Evolutionary conservation across 2,113 vertebrate species (phyloP).

Genomic region (Holacanthus passer): DNA sequence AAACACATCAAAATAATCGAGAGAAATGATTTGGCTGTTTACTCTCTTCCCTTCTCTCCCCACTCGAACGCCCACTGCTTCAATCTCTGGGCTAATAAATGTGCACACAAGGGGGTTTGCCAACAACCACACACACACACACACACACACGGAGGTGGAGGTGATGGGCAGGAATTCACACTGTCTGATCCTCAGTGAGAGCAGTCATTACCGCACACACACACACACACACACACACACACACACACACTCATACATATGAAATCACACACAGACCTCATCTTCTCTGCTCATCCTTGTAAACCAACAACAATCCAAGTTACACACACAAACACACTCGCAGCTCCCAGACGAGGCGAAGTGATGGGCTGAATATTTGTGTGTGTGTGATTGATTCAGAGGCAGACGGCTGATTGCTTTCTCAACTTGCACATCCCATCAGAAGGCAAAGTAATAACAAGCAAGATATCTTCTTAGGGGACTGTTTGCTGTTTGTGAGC

Average conservation of each 20-base stretch:
- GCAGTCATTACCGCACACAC: conserved; percentile 38
- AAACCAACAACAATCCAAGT: conserved; percentile 28
- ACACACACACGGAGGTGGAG: conserved; percentile 41
- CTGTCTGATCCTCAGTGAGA: conserved; percentile 50
- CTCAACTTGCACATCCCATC: conserved; percentile 46
- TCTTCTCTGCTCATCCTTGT: conserved; percentile 6
- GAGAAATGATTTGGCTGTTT: conserved; percentile 53
- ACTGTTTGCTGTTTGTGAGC: conserved; percentile 28
- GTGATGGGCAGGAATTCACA: conserved; percentile 40
- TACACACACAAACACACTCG: conserved; percentile 22
- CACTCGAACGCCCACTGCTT: conserved; percentile 54
- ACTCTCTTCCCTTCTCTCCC: conserved; percentile 12
- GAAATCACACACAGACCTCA: conserved; percentile 19
- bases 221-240: conserved; percentile 3
- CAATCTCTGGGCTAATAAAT: conserved; percentile 66
- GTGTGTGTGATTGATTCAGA: conserved; percentile 67
- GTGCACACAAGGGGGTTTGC: conserved; percentile 44
- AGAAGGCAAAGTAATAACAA: conserved; percentile 67
- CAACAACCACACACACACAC: conserved; percentile 3
- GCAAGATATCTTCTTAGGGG: conserved; percentile 44
- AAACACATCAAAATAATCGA: conserved; percentile 62
- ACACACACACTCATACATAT: background rate
- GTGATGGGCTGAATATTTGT: conserved; percentile 58
- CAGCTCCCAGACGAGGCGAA: conserved; percentile 46
- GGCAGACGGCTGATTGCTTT: conserved; percentile 76